Percentiles rank a stretch among this genome's conserved stretches.
Conservation (phyloP, 2,797 vertebrate species). For the Streptopelia turtur region DNA sequence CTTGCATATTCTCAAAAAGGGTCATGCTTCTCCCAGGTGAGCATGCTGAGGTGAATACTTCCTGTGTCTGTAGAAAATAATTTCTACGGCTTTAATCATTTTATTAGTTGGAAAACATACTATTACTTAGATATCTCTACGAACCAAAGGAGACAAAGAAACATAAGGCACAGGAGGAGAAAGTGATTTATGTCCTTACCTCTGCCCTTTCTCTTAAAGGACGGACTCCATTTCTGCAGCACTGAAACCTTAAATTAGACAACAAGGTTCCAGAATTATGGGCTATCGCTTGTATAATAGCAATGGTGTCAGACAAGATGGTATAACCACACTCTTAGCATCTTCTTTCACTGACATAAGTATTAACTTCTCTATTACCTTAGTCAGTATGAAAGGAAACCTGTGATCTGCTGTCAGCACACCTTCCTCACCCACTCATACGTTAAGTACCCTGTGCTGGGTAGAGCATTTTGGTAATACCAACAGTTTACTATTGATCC, state of each 20-base stretch:
- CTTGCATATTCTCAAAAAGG: background rate
- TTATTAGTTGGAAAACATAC: background rate
- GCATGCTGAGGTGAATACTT: background rate
- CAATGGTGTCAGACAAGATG: background rate
- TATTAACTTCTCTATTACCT: background rate
- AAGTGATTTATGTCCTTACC: background rate
- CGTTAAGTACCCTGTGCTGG: background rate
- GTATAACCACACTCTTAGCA: fast-evolving
- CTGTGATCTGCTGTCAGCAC: background rate
- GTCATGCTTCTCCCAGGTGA: background rate
- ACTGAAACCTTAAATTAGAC: background rate
- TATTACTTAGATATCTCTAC: background rate
- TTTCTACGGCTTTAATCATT: background rate
- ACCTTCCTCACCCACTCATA: background rate
- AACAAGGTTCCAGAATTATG: background rate
- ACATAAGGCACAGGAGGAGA: background rate
- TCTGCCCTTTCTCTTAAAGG: background rate
- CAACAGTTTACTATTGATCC: background rate
- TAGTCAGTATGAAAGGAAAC: background rate
- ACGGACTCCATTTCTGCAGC: background rate
- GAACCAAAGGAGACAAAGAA: background rate
- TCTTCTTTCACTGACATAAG: background rate
- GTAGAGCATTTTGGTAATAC: background rate
- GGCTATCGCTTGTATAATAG: background rate
- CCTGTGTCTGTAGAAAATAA: background rate